phyloP scores from a whole-genome alignment of 2,113 vertebrate genomes.

The Leucoraja erinaceus region DNA sequence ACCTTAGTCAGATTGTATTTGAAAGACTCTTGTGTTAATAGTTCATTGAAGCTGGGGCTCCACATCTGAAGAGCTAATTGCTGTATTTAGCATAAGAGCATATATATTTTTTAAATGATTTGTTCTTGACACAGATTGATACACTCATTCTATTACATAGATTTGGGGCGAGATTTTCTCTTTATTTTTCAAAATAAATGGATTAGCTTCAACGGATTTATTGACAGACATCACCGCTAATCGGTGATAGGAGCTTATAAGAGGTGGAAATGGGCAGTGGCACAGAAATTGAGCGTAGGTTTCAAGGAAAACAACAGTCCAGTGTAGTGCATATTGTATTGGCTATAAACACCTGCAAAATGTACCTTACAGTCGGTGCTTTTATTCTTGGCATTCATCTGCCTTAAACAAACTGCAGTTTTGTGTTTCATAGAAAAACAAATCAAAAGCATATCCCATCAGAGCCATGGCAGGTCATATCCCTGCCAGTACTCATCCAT shows the following conservation, averaged over 20 bases:
- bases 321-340: background rate
- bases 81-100: background rate
- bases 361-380: background rate
- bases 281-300: background rate
- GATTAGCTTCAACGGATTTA: background rate
- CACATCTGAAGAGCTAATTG: background rate
- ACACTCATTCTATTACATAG: background rate
- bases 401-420: background rate
- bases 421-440: background rate
- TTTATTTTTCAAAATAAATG: background rate
- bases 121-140: too few species aligned
- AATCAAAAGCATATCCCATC: too few species aligned
- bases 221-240: background rate
- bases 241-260: background rate
- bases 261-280: background rate
- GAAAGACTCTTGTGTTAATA: background rate
- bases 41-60: background rate
- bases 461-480: too few species aligned
- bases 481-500: too few species aligned
- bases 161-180: background rate
- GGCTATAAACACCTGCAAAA: background rate
- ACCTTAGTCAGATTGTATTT: background rate
- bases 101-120: too few species aligned
- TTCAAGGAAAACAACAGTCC: background rate
- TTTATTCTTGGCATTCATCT: background rate